Conservation (phyloP, 2,888 invertebrate species). For the Synergus umbraculus region DNA sequence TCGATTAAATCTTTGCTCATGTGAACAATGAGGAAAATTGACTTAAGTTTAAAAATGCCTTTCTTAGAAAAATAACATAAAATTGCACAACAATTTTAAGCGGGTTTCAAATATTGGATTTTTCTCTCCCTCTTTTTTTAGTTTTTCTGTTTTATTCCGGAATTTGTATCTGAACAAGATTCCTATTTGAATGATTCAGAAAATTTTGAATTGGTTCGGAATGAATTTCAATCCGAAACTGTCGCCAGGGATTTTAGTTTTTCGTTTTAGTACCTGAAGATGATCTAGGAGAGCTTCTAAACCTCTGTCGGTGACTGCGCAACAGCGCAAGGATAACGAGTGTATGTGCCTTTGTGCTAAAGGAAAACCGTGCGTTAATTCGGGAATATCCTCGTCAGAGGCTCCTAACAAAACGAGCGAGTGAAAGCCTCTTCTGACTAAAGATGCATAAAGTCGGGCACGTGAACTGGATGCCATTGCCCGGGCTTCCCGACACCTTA, state of each 20-base stretch:
- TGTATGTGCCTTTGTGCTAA: conserved; percentile 90
- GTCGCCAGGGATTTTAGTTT: neutral
- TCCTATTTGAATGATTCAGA: too few species aligned
- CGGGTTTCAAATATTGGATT: too few species aligned
- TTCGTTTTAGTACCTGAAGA: conserved; percentile 83
- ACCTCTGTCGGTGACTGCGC: conserved; percentile 94
- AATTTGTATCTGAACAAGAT: too few species aligned
- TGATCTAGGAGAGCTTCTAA: conserved; percentile 93
- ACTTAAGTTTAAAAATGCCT: neutral
- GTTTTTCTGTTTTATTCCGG: too few species aligned
- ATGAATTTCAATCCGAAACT: too few species aligned
- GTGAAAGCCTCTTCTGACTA: conserved; percentile 91
- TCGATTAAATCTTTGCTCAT: neutral
- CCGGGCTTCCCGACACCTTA: conserved; percentile 91
- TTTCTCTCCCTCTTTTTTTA: too few species aligned
- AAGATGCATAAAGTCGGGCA: conserved; percentile 86
- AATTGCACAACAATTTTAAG: too few species aligned
- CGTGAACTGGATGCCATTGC: conserved; percentile 80
- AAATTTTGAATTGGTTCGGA: too few species aligned
- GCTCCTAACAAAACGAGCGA: conserved; percentile 91
- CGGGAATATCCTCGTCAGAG: conserved; percentile 92
- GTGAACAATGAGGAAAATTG: neutral
- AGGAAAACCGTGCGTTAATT: conserved; percentile 91
- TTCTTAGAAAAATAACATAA: too few species aligned
- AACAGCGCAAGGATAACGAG: conserved; percentile 91